Percentiles rank a stretch among this genome's conserved stretches.
Evolutionary conservation across 2,888 invertebrate genomes (phyloP).

Genomic region (Epistrophe grossulariae): DNA sequence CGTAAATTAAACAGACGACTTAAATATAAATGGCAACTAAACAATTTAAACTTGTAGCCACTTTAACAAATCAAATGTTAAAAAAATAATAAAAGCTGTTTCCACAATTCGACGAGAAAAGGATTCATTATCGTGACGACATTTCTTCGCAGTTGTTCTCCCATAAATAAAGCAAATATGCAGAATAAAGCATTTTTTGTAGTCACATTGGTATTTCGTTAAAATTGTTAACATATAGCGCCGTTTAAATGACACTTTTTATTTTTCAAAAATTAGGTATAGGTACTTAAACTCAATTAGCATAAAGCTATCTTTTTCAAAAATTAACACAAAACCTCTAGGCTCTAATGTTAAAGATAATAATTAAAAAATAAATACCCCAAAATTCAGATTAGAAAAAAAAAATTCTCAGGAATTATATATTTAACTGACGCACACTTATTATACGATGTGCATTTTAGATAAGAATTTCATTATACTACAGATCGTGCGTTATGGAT

Average conservation of each 20-base stretch:
- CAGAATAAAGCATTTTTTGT: too few relatives aligned
- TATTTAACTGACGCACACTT: slow-evolving; percentile 53
- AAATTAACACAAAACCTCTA: slow-evolving; percentile 41
- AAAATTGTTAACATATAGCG: too few relatives aligned
- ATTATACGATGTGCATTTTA: slow-evolving; percentile 23
- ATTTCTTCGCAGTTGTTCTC: too few relatives aligned
- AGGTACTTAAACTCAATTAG: background rate
- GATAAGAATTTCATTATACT: slow-evolving; percentile 9
- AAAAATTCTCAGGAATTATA: slow-evolving; percentile 32
- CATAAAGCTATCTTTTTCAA: slow-evolving; percentile 15
- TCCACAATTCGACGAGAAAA: too few relatives aligned
- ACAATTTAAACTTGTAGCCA: too few relatives aligned
- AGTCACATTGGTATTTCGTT: too few relatives aligned
- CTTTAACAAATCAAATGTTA: too few relatives aligned
- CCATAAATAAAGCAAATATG: too few relatives aligned
- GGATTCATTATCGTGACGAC: too few relatives aligned
- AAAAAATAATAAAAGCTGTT: too few relatives aligned
- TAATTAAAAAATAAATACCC: slow-evolving; percentile 23
- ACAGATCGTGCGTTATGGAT: slow-evolving; percentile 14
- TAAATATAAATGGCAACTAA: too few relatives aligned
- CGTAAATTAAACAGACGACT: too few relatives aligned
- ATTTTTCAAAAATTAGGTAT: background rate
- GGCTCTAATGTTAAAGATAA: slow-evolving; percentile 36
- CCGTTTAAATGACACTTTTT: background rate
- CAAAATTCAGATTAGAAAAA: background rate